Conservation (phyloP, 2,113 vertebrate species). For the Hassar affinis region DNA sequence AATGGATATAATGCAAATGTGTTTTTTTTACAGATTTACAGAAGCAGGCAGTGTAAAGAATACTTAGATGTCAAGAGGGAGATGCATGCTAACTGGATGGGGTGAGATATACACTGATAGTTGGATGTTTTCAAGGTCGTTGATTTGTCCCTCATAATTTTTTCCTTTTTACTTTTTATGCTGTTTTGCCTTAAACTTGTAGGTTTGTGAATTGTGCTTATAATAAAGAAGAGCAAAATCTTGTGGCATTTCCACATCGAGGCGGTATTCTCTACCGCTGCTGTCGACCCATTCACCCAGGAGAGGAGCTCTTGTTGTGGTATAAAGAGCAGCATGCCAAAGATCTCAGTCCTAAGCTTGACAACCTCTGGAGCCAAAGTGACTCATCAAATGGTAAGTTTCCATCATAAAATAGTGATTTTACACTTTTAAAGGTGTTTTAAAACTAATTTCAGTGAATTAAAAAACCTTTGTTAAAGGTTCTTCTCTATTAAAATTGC, state of each 20-base stretch:
- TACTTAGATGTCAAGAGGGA: background rate
- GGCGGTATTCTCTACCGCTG: background rate
- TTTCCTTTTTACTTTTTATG: background rate
- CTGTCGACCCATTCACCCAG: background rate
- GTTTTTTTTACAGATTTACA: background rate
- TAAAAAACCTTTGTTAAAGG: too few species aligned
- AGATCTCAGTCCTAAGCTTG: background rate
- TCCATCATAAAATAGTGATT: background rate
- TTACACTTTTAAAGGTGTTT: too few species aligned
- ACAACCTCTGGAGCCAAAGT: background rate
- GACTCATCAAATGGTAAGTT: background rate
- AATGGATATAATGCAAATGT: background rate
- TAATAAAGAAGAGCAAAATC: background rate
- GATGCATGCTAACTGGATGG: slow-evolving; percentile 15
- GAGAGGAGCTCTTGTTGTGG: background rate
- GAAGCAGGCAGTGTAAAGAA: background rate
- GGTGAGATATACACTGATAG: background rate
- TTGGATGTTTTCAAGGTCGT: background rate
- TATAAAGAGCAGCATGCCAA: background rate
- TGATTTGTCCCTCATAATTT: background rate
- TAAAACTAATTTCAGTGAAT: too few species aligned
- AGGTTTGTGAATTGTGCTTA: slow-evolving; percentile 8
- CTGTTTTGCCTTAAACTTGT: too few species aligned
- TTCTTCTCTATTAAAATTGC: too few species aligned
- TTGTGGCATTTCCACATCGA: background rate